These are phyloP conservation scores for Pipistrellus kuhlii DNA, from an alignment of 2,797 vertebrate genomes.

Conservation along the genomic window DNA sequence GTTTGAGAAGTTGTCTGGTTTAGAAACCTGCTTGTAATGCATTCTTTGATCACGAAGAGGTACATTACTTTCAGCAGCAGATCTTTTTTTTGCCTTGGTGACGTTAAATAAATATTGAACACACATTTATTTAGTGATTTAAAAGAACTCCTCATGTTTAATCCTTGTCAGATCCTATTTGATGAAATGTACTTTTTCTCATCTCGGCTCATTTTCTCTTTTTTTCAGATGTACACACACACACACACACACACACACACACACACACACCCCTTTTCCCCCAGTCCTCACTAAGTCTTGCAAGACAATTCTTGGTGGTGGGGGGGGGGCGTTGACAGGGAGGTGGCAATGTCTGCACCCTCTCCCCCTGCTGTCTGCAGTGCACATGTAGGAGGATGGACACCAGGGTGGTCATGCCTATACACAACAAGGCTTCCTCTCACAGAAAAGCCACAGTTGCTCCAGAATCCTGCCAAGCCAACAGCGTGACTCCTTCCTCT, in stretches of 20 bases:
- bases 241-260: no score
- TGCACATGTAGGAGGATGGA: background rate
- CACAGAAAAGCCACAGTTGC: background rate
- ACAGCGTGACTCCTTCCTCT: background rate
- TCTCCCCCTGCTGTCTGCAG: background rate
- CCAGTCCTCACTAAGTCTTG: background rate
- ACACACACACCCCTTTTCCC: no score
- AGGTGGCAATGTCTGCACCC: background rate
- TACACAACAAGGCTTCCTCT: background rate
- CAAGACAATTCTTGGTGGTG: background rate
- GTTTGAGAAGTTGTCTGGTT: background rate
- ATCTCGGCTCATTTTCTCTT: background rate
- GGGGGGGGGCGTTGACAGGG: no score
- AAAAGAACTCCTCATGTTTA: background rate
- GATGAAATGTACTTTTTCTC: background rate
- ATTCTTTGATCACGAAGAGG: background rate
- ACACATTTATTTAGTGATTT: background rate
- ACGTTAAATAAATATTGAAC: background rate
- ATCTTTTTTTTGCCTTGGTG: conserved; percentile 24
- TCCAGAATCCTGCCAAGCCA: background rate
- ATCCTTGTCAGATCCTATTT: background rate
- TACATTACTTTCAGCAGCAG: background rate
- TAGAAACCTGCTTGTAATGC: background rate
- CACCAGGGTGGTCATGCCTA: background rate
- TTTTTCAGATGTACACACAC: background rate